Conservation (phyloP, 1,140 invertebrate genomes). For the Daktulosphaira vitifoliae region DNA sequence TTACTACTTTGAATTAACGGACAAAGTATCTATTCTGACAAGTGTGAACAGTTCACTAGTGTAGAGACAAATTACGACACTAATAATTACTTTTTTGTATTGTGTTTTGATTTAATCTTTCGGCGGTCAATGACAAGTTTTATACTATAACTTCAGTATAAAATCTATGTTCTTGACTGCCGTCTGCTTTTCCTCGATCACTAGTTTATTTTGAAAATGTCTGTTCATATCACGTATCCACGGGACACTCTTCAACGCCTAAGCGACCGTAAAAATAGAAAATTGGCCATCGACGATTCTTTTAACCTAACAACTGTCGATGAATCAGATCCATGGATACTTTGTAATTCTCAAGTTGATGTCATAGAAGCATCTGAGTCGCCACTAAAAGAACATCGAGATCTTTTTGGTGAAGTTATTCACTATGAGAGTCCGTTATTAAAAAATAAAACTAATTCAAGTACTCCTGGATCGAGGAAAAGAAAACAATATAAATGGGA, state of each 20-base stretch:
- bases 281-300: conserved; percentile 6
- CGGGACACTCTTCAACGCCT: background rate
- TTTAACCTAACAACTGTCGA: background rate
- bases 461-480: background rate
- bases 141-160: no score
- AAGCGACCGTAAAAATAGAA: conserved; percentile 18
- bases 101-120: no score
- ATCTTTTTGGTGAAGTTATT: conserved; percentile 16
- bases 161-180: no score
- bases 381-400: background rate
- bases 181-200: no score
- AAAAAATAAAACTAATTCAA: background rate
- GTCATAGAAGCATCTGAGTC: background rate
- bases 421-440: background rate
- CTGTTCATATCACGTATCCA: background rate
- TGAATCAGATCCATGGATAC: background rate
- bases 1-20: no score
- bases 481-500: background rate
- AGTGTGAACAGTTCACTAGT: no score
- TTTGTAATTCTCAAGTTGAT: background rate
- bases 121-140: no score
- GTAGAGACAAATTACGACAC: no score
- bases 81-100: no score
- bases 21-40: no score
- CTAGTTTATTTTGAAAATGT: conserved; percentile 1